These are phyloP conservation scores for Daubentonia madagascariensis DNA, from an alignment of 2,113 vertebrate genomes.

Conservation along the genomic window DNA sequence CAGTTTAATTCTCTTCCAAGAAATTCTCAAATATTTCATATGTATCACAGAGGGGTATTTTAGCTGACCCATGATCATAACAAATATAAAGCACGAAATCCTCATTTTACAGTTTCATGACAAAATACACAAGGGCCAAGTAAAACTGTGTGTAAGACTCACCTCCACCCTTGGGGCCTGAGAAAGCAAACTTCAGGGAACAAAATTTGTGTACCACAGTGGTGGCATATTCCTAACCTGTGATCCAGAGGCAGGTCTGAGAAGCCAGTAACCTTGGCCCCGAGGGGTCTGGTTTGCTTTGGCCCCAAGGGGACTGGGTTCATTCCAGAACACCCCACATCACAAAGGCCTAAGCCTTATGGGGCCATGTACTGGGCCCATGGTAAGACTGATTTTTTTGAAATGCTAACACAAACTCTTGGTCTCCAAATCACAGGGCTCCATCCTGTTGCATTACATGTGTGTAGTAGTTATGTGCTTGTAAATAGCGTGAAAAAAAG, in stretches of 20 bases:
- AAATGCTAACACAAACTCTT: neutral
- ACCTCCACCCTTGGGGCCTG: neutral
- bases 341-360: neutral
- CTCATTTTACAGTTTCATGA: neutral
- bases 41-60: neutral
- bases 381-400: neutral
- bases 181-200: neutral
- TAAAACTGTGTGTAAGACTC: neutral
- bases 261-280: neutral
- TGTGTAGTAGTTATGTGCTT: rapidly evolving
- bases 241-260: neutral
- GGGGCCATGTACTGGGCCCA: rapidly evolving
- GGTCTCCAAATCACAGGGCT: neutral
- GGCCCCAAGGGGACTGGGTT: neutral
- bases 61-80: neutral
- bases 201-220: rapidly evolving
- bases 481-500: neutral
- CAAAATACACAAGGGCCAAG: neutral
- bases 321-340: neutral
- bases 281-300: neutral
- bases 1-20: neutral
- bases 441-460: rapidly evolving
- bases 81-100: neutral
- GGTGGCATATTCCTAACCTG: neutral
- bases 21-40: neutral